A percentile compares a stretch with the other conserved stretches of the same genome.
Conservation (phyloP, 2,888 invertebrate species). For the Cryptocephalus primarius region DNA sequence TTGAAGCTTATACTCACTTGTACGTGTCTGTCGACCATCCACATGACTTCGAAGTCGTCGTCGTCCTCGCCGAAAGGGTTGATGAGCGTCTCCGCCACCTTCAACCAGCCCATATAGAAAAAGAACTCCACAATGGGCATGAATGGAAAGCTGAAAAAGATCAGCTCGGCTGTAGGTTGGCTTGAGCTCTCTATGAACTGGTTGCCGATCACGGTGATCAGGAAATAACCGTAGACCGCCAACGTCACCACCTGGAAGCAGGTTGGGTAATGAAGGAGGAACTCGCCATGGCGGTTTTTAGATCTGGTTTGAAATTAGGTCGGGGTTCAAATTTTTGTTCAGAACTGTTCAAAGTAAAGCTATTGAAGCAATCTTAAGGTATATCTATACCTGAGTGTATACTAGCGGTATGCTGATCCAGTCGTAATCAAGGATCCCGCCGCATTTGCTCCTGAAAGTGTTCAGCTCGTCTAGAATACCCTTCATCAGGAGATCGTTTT, state of each 20-base stretch:
- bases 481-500: constrained; percentile 80
- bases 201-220: constrained; percentile 77
- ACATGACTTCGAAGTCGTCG: constrained; percentile 83
- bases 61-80: constrained; percentile 88
- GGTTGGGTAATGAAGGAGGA: too few relatives aligned
- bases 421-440: constrained; percentile 62
- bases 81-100: constrained; percentile 80
- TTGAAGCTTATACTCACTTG: constrained; percentile 43
- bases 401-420: constrained; percentile 70
- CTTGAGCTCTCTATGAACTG: constrained; percentile 54
- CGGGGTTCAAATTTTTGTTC: too few relatives aligned
- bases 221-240: constrained; percentile 82
- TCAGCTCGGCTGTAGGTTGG: constrained; percentile 31
- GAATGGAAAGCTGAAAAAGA: constrained; percentile 71
- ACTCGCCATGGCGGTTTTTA: not conserved
- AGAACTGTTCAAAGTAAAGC: too few relatives aligned
- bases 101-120: constrained; percentile 82
- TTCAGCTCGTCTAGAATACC: constrained; percentile 77
- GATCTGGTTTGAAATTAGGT: not conserved
- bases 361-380: too few relatives aligned
- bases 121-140: constrained; percentile 81
- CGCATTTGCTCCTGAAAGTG: constrained; percentile 66
- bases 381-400: constrained; percentile 55
- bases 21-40: constrained; percentile 81
- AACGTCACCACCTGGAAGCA: constrained; percentile 59